Evolutionary conservation across 2,113 vertebrate genomes (phyloP), one percentile per base, ranked within the genome.

Genomic region (Amphilophus citrinellus): DNA sequence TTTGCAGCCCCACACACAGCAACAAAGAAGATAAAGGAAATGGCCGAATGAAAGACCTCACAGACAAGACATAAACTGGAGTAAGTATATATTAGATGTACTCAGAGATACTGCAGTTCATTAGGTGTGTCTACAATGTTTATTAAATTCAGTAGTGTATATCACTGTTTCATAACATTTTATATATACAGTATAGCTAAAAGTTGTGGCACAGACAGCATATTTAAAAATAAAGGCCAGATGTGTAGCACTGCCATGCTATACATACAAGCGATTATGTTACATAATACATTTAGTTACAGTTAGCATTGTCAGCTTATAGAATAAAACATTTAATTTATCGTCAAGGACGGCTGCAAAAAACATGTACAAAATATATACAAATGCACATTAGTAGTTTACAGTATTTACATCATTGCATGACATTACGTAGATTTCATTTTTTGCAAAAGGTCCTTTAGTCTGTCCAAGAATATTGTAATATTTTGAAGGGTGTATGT

Each of bases 381-480:
- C 61, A 92, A 80, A 84, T 73, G 59, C 11, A 87, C 9, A 86
- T 14, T 27, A 53, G 14, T 57, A 83, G 20, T 39, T 87, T 53
- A 61, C 7, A 78, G 2, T 89, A 82, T 88, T 88, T 56, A 87
- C 82, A 90, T 32, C 17, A 24, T 71, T 71, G 30, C 44, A 10
- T 84, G 42, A 87, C 6, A 2, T 77, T 62, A 37, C 35, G 14
- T 6, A 3, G 27, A 18, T n/a, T 35, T 58, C 10, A 84, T 11
- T 56, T 59, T 37, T 87, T 92, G 0, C 93, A 96, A 68, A 57
- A 95, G 79, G 0, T 0, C 5, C 1, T 5, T 11, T 32, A 96
- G 80, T 65, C 30, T 88, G 0, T 79, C 0, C 13, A 85, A 53
- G 87, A 96, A 96, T 53, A 32, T 75, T 11, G 71, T 90, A 39